Conservation (phyloP, 2,797 vertebrate genomes). For the Sebastes itinus region DNA sequence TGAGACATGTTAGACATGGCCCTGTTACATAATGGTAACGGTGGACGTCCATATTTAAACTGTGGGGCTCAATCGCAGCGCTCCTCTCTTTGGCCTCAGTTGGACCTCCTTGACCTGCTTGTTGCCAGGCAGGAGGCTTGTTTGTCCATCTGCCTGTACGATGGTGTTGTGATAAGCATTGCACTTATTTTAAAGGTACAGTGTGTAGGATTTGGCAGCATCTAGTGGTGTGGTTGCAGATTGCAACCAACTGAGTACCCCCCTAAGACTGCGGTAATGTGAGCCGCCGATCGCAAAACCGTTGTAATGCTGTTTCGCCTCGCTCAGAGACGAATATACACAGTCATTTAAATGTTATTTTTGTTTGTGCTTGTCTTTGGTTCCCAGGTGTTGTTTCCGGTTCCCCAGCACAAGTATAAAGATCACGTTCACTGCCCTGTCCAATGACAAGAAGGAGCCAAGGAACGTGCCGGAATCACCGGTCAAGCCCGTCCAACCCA, state of each 20-base stretch:
- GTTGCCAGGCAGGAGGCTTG: slow-evolving; percentile 39
- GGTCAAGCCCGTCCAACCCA: slow-evolving; percentile 92
- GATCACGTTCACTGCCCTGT: slow-evolving; percentile 96
- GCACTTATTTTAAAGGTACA: background rate
- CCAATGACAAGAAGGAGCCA: slow-evolving; percentile 91
- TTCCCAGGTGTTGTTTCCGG: slow-evolving; percentile 93
- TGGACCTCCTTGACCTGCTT: slow-evolving; percentile 9
- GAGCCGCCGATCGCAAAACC: too few relatives aligned
- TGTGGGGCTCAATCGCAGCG: slow-evolving; percentile 6
- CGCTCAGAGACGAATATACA: too few relatives aligned
- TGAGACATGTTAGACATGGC: slow-evolving; percentile 35
- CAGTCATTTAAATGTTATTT: background rate
- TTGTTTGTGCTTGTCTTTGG: background rate
- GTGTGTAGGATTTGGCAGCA: too few relatives aligned
- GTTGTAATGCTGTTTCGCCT: too few relatives aligned
- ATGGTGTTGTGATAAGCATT: background rate
- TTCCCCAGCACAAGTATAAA: slow-evolving; percentile 99
- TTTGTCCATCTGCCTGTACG: background rate
- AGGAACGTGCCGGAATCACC: slow-evolving; percentile 93
- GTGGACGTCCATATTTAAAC: slow-evolving; percentile 70
- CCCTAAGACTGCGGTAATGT: too few relatives aligned
- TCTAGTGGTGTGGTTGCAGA: too few relatives aligned
- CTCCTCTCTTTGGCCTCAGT: slow-evolving; percentile 21
- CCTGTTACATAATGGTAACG: slow-evolving; percentile 52
- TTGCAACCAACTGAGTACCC: too few relatives aligned